Evolutionary conservation across 2,797 vertebrate genomes (phyloP).

Genomic region (Hyperoplus lanceolatus): DNA sequence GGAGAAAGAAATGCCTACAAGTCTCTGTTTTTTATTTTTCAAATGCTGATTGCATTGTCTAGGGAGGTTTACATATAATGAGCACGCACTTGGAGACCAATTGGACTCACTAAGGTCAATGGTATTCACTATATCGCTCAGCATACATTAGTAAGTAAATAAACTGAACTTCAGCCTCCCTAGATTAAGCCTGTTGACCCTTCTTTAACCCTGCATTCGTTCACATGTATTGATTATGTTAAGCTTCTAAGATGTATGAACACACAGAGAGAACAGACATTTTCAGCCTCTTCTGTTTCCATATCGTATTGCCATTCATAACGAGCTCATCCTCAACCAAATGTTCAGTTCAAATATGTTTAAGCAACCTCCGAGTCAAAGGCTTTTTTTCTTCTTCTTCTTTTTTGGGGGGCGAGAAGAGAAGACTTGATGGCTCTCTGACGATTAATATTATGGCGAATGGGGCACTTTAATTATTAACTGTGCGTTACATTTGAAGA

Average conservation of each 20-base stretch:
- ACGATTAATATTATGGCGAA: slow-evolving; percentile 76
- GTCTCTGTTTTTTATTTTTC: not conserved
- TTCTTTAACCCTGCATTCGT: slow-evolving; percentile 23
- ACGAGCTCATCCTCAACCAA: slow-evolving; percentile 56
- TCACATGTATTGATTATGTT: slow-evolving; percentile 38
- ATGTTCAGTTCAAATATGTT: slow-evolving; percentile 62
- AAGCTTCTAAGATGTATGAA: slow-evolving; percentile 12
- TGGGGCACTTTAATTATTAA: slow-evolving; percentile 86
- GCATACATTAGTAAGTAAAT: slow-evolving; percentile 25
- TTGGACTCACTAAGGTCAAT: slow-evolving; percentile 19
- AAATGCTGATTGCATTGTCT: slow-evolving; percentile 2
- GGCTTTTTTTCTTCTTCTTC: slow-evolving; percentile 26
- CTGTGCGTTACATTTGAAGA: slow-evolving; percentile 84
- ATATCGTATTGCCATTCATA: slow-evolving; percentile 40
- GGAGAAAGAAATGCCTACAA: not conserved
- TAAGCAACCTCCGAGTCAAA: slow-evolving; percentile 59
- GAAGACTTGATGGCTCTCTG: slow-evolving; percentile 63
- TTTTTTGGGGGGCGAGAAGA: slow-evolving; percentile 14
- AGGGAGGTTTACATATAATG: slow-evolving; percentile 3
- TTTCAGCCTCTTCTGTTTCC: slow-evolving; percentile 23
- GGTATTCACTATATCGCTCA: slow-evolving; percentile 13
- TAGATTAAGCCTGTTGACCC: slow-evolving; percentile 30
- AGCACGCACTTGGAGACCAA: slow-evolving; percentile 20
- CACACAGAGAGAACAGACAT: not conserved
- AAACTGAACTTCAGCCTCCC: slow-evolving; percentile 26